phyloP scores from a whole-genome alignment of 2,797 vertebrate genomes.

The Pteronotus mesoamericanus region DNA sequence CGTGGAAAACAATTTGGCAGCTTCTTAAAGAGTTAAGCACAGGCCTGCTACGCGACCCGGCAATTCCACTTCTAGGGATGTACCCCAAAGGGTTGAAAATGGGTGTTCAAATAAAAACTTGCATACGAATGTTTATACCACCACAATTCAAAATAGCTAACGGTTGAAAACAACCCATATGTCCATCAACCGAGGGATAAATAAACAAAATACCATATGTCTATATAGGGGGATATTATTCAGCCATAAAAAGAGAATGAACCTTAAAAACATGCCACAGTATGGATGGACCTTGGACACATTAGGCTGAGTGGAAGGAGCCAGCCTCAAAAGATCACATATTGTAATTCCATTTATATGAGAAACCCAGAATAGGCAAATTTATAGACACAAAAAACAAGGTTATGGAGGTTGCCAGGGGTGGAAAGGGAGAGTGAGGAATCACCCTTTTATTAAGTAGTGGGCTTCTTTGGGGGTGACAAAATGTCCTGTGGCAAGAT shows the following conservation, averaged over 20 bases:
- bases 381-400: background rate
- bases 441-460: fast-evolving
- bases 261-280: background rate
- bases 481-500: background rate
- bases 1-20: background rate
- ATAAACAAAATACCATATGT: fast-evolving
- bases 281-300: background rate
- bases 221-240: fast-evolving
- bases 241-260: background rate
- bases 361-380: background rate
- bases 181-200: no score
- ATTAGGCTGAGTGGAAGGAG: no score
- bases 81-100: background rate
- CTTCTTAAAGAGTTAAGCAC: background rate
- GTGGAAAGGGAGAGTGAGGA: background rate
- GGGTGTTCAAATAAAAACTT: background rate
- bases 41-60: no score
- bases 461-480: background rate
- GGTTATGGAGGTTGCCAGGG: background rate
- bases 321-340: background rate
- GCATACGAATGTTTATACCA: no score
- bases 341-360: background rate
- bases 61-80: fast-evolving
- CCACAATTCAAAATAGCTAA: background rate
- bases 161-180: background rate